Evolutionary conservation across 1,140 invertebrate species (phyloP).

Genomic region (Papilio helenus): DNA sequence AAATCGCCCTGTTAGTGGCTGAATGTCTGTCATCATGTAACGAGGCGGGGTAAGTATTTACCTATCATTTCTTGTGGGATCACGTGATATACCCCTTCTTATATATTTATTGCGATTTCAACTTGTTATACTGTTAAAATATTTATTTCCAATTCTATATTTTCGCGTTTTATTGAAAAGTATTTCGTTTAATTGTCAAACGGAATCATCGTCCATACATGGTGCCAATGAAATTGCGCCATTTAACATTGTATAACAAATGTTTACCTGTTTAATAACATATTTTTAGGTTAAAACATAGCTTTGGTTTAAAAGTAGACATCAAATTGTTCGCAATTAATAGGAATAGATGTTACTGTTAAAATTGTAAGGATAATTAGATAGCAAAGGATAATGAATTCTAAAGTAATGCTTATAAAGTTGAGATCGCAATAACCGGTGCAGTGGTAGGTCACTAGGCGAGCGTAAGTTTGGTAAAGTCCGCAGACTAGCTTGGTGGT

Average conservation of each 20-base stretch:
- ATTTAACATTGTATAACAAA: too few species aligned
- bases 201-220: not conserved
- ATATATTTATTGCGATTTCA: conserved; percentile 60
- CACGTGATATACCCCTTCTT: conserved; percentile 56
- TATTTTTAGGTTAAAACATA: too few species aligned
- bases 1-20: conserved; percentile 49
- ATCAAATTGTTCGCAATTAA: too few species aligned
- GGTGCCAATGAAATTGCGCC: not conserved
- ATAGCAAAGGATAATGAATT: not conserved
- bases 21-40: conserved; percentile 58
- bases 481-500: conserved; percentile 78
- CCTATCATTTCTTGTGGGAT: conserved; percentile 72
- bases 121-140: conserved; percentile 42
- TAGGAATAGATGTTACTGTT: not conserved
- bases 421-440: conserved; percentile 67
- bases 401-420: conserved; percentile 34
- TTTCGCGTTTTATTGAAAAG: too few species aligned
- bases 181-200: not conserved
- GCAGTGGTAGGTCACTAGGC: conserved; percentile 73
- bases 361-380: not conserved
- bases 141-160: too few species aligned
- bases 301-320: too few species aligned
- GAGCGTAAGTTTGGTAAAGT: conserved; percentile 76
- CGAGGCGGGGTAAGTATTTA: conserved; percentile 67
- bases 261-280: too few species aligned